Conservation (phyloP, 2,113 vertebrate species). For the Nothobranchius kuhntae region DNA sequence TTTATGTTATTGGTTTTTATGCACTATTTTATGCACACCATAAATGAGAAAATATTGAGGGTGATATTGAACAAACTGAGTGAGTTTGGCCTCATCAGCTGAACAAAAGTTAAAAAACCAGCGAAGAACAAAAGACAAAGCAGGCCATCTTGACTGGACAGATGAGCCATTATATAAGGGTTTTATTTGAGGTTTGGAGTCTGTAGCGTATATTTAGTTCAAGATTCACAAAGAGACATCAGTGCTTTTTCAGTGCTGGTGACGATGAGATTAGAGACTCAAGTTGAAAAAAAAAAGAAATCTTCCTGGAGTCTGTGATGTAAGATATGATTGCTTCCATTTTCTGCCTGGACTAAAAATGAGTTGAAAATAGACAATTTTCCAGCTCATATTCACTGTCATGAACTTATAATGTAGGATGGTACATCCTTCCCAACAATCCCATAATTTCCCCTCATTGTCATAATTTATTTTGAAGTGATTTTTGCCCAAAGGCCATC, state of each 20-base stretch:
- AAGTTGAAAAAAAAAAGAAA: conserved; percentile 39
- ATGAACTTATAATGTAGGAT: conserved; percentile 54
- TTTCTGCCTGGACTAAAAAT: conserved; percentile 35
- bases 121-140: conserved; percentile 25
- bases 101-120: conserved; percentile 44
- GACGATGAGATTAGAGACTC: conserved; percentile 33
- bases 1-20: too few relatives aligned
- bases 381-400: conserved; percentile 28
- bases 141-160: conserved; percentile 27
- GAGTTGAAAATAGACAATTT: conserved; percentile 62
- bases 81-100: conserved; percentile 44
- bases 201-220: conserved; percentile 36
- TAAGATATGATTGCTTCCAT: conserved; percentile 45
- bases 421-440: conserved; percentile 52
- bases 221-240: conserved; percentile 29
- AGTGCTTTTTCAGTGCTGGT: conserved; percentile 25
- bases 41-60: conserved; percentile 55
- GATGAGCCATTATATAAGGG: conserved; percentile 46
- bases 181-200: conserved; percentile 45
- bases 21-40: conserved; percentile 41
- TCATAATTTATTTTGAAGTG: conserved; percentile 53
- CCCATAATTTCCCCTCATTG: conserved; percentile 29
- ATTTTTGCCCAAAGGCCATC: conserved; percentile 68
- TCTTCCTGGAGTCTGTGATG: conserved; percentile 50
- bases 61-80: conserved; percentile 55